Evolutionary conservation across 2,888 invertebrate genomes (phyloP).

Genomic region (Melolontha melolontha): DNA sequence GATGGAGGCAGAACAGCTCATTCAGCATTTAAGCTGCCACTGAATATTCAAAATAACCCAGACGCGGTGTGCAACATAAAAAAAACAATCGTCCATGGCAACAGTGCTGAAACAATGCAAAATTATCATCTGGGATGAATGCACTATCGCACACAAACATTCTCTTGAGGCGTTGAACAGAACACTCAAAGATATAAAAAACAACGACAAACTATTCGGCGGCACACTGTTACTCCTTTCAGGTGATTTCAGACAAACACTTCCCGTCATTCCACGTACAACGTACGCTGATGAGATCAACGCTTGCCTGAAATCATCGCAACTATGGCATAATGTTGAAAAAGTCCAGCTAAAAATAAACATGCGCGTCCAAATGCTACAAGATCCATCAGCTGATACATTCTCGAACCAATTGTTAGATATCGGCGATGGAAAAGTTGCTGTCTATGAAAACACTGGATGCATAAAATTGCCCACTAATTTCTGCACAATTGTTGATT

Average conservation of each 20-base stretch:
- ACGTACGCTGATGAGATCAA: constrained; percentile 47
- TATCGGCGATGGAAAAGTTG: constrained; percentile 54
- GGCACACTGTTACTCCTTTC: no score
- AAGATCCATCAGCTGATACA: constrained; percentile 51
- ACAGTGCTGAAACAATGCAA: no score
- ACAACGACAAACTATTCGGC: no score
- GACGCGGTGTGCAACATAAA: constrained; percentile 54
- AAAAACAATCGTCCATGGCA: no score
- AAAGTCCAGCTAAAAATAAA: no score
- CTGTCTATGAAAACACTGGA: constrained; percentile 51
- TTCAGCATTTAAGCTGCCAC: constrained; percentile 56
- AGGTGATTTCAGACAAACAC: no score
- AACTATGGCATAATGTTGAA: constrained; percentile 52
- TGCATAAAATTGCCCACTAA: constrained; percentile 53
- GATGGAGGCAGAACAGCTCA: constrained; percentile 60
- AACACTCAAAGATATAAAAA: no score
- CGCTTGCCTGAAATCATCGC: constrained; percentile 56
- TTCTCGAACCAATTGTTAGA: constrained; percentile 54
- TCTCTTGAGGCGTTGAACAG: no score
- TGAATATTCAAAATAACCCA: constrained; percentile 52
- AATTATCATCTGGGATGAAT: no score
- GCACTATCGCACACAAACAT: no score
- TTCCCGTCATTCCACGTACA: constrained; percentile 47
- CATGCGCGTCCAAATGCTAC: constrained; percentile 52
- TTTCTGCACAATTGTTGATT: constrained; percentile 53